Evolutionary conservation across 2,113 vertebrate genomes (phyloP), one percentile per base, ranked within the genome.

Genomic region (Ammodytes marinus): DNA sequence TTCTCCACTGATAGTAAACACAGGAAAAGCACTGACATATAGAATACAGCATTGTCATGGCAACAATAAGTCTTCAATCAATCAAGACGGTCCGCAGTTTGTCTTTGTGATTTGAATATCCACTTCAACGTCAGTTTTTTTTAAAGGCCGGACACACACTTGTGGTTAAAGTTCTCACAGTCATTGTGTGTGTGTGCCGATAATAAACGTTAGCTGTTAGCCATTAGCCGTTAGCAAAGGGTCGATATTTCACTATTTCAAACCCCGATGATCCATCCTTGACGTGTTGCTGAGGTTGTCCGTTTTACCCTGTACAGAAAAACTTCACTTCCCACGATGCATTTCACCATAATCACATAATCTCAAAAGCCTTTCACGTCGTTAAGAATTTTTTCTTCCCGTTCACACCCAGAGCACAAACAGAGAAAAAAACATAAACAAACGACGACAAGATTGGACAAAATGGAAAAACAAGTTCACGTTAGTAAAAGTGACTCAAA

Each of bases 281-380:
- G 52, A 17, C 40, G 7, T 15, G 19, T 17, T 5, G 13, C 49
- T 66, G 79, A 81, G 77, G 74, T 67, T 43, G 64, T 80, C 39
- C 6, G 60, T 85, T 82, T 82, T 82, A 90, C 88, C 91, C 78
- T 90, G 84, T 88, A 75, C 71, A 55, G 9, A 78, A 73, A 74
- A 65, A 63, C 71, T 9, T 27, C 47, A 11, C 50, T 63, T 74
- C 69, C 71, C 64, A 49, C 12, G 58, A 81, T 40, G 49, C 72
- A 12, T 17, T 54, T 45, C 65, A 17, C 47, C 67, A 6, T 27
- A 54, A 47, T 68, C 77, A 55, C 49, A 45, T 40, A 53, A 73
- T 45, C 37, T 54, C 42, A 59, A 74, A 61, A 66, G 5, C 17
- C 5, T 0, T 43, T 57, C 63, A 35, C 61, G 14, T 57, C 27